Evolutionary conservation across 2,888 invertebrate genomes (phyloP).

Genomic region (Lysandra coridon): DNA sequence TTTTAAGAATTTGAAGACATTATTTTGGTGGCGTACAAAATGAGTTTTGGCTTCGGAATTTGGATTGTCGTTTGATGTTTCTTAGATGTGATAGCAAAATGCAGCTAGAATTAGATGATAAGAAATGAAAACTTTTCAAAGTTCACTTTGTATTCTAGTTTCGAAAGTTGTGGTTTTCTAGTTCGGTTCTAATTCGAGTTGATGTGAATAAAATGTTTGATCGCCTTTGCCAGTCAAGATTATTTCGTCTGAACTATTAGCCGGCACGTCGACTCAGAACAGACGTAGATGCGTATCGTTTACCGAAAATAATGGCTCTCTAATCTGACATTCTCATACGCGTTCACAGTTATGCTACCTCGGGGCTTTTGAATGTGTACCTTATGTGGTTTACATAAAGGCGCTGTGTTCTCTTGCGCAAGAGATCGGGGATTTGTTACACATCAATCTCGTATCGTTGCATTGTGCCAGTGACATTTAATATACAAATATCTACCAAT

Average conservation of each 20-base stretch:
- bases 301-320: conserved; percentile 71
- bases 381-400: neutral
- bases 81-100: neutral
- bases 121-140: neutral
- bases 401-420: conserved; percentile 52
- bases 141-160: neutral
- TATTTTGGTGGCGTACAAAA: conserved; percentile 60
- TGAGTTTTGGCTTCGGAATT: conserved; percentile 58
- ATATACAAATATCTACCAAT: conserved; percentile 71
- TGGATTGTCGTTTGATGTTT: conserved; percentile 42
- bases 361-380: neutral
- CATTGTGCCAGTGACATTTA: conserved; percentile 79
- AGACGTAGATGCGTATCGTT: conserved; percentile 73
- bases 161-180: neutral
- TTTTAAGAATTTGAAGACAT: conserved; percentile 60
- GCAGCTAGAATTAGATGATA: neutral
- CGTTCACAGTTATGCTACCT: conserved; percentile 37
- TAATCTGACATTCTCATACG: conserved; percentile 70
- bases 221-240: conserved; percentile 62
- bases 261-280: conserved; percentile 64
- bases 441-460: conserved; percentile 76
- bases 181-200: neutral
- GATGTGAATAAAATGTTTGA: conserved; percentile 33
- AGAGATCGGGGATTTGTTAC: conserved; percentile 71
- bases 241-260: conserved; percentile 68